A percentile compares a stretch with the other conserved stretches of the same genome.
phyloP scores from a whole-genome alignment of 2,797 vertebrate genomes.

The Mus minutoides region DNA sequence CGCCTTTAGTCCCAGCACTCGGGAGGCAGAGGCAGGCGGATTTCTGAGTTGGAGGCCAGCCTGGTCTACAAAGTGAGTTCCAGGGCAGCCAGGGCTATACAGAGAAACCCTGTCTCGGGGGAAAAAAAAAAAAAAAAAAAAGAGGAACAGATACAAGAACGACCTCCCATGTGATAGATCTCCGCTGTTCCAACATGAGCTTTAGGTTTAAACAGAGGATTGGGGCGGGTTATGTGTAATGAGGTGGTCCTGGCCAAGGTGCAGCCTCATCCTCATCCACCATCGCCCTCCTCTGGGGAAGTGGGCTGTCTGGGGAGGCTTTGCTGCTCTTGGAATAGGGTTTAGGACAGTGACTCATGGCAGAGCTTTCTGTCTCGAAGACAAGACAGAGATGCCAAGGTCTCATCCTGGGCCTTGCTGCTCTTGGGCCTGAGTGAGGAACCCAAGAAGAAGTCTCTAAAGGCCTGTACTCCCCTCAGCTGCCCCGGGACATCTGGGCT shows the following conservation, averaged over 20 bases:
- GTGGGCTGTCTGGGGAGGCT: not conserved
- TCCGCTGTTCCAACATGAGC: not conserved
- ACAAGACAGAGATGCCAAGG: not conserved
- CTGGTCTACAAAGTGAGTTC: no score
- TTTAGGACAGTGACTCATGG: not conserved
- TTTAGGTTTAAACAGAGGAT: not conserved
- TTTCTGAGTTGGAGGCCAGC: no score
- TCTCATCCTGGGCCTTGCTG: not conserved
- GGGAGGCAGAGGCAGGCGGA: no score
- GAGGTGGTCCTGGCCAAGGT: not conserved
- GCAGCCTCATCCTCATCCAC: not conserved
- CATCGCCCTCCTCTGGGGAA: not conserved
- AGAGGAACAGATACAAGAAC: not conserved
- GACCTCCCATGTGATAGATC: not conserved
- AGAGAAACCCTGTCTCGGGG: no score
- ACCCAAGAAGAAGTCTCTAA: not conserved
- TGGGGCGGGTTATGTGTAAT: not conserved
- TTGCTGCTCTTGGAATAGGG: not conserved
- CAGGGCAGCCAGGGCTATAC: no score
- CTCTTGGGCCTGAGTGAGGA: not conserved
- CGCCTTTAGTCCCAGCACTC: no score
- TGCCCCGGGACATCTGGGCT: not conserved
- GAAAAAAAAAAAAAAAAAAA: no score
- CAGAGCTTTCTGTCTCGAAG: not conserved
- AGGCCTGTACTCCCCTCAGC: not conserved